Percentiles rank a stretch among this genome's conserved stretches.
Evolutionary conservation across 2,888 invertebrate species (phyloP).

Genomic region (Trypoxylon attenuatum): DNA sequence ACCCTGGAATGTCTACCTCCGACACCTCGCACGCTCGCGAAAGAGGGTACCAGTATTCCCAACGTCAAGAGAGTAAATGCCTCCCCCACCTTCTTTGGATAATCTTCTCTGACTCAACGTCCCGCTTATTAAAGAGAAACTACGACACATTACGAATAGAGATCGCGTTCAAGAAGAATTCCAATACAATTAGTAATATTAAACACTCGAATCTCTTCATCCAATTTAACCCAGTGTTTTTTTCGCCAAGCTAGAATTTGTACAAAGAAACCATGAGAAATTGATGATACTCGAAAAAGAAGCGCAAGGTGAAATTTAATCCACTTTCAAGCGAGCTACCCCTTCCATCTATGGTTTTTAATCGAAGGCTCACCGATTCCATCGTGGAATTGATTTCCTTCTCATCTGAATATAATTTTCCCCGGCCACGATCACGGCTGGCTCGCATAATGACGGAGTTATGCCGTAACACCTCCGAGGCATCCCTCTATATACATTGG

Average conservation of each 20-base stretch:
- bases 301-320: conserved; percentile 45
- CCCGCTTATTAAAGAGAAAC: conserved; percentile 20
- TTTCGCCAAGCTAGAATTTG: too few relatives aligned
- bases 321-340: conserved; percentile 49
- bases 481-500: conserved; percentile 42
- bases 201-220: too few relatives aligned
- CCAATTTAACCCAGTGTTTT: too few relatives aligned
- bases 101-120: conserved; percentile 1
- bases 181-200: too few relatives aligned
- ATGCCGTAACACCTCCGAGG: conserved; percentile 70
- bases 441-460: conserved; percentile 68
- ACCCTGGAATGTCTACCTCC: conserved; percentile 29
- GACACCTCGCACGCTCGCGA: conserved; percentile 34
- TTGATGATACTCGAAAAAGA: conserved; percentile 24
- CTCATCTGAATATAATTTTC: conserved; percentile 72
- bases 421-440: conserved; percentile 63
- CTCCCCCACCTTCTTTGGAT: conserved; percentile 7
- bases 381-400: conserved; percentile 72
- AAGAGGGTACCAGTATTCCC: conserved; percentile 12
- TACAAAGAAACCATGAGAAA: not conserved
- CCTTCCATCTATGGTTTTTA: conserved; percentile 33
- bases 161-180: too few relatives aligned
- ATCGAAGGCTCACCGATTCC: conserved; percentile 51
- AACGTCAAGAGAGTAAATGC: conserved; percentile 28
- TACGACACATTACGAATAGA: conserved; percentile 20